Percentiles rank a stretch among this genome's conserved stretches.
phyloP scores from a whole-genome alignment of 1,140 invertebrate species.

The Oncopodura yosiiana region DNA sequence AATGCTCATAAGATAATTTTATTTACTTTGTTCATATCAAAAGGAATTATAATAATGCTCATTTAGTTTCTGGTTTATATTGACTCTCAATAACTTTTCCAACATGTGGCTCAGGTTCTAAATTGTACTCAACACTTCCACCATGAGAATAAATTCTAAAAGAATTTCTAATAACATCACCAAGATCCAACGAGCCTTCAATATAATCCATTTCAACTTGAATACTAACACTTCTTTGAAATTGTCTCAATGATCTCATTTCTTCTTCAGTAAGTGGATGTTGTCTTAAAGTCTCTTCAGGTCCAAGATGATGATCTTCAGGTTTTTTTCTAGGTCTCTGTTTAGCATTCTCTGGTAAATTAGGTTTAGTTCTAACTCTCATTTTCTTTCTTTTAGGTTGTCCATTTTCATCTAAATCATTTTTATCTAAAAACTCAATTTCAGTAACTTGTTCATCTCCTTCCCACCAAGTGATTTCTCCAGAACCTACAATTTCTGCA shows the following conservation, averaged over 20 bases:
- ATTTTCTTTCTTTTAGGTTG: constrained; percentile 1
- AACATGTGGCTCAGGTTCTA: neutral
- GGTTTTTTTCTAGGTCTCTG: neutral
- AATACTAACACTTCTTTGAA: neutral
- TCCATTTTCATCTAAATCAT: constrained; percentile 4
- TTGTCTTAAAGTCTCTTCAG: neutral
- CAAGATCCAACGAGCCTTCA: constrained; percentile 12
- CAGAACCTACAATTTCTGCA: neutral
- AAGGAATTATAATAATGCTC: too few relatives aligned
- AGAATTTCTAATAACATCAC: constrained; percentile 6
- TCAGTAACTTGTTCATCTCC: constrained; percentile 3
- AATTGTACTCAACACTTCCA: neutral
- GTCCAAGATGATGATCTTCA: neutral
- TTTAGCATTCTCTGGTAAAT: neutral
- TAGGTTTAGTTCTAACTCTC: neutral
- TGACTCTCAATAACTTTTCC: neutral
- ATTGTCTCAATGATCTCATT: neutral
- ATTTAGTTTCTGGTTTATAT: neutral
- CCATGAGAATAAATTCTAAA: constrained; percentile 14
- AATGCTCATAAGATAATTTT: too few relatives aligned
- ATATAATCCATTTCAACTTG: neutral
- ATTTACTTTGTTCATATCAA: too few relatives aligned
- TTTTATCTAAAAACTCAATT: neutral
- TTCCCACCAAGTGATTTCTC: neutral
- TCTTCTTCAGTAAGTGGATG: neutral